phyloP scores from a whole-genome alignment of 2,113 vertebrate genomes.

The Poeciliopsis turrubarensis region DNA sequence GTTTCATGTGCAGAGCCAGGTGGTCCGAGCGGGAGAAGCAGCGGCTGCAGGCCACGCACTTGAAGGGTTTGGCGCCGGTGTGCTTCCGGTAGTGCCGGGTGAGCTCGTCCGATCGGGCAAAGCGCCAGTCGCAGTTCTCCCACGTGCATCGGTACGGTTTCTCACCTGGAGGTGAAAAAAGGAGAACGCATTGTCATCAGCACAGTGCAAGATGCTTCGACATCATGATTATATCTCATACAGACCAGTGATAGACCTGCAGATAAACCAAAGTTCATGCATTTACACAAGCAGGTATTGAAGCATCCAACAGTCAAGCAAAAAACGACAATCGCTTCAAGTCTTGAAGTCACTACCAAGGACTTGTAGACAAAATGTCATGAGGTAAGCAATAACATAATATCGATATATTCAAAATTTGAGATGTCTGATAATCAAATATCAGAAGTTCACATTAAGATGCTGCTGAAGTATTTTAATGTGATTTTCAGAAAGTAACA shows the following conservation, averaged over 20 bases:
- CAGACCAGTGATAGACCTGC: neutral
- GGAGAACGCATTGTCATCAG: neutral
- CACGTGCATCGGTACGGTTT: conserved; percentile 82
- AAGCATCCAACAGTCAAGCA: no score
- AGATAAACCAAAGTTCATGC: neutral
- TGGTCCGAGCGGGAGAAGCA: conserved; percentile 92
- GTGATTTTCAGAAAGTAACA: no score
- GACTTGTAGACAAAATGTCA: no score
- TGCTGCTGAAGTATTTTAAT: neutral
- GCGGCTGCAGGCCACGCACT: conserved; percentile 86
- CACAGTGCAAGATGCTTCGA: rapidly evolving
- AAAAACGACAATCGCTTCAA: no score
- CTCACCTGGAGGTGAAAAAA: conserved; percentile 62
- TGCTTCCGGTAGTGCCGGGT: conserved; percentile 89
- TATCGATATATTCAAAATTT: no score
- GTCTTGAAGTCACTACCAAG: no score
- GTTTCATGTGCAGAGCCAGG: conserved; percentile 91
- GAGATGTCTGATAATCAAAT: no score
- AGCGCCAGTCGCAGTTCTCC: conserved; percentile 89
- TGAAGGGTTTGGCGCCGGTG: conserved; percentile 90
- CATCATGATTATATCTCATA: no score
- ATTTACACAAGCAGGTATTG: no score
- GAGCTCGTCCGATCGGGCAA: conserved; percentile 89
- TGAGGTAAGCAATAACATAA: no score
- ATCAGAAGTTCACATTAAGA: neutral